Base-by-base conservation (phyloP, 2,888 invertebrate genomes). In the Harpalus rubripes region DNA sequence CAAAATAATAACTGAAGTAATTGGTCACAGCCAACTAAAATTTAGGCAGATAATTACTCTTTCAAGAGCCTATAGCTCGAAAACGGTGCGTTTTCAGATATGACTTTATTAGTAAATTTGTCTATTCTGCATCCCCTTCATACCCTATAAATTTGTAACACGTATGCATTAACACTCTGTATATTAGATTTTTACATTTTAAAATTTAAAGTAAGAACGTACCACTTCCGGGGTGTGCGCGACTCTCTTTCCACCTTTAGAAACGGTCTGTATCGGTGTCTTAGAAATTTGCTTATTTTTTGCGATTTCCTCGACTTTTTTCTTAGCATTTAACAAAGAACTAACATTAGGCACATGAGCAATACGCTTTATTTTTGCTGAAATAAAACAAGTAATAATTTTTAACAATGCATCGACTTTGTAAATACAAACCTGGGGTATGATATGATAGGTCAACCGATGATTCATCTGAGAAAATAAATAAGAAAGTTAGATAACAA, bases 271-370 rank as follows among this genome's bases (percentile, higher is more conserved):
- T 39, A 95, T 93, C 22, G 94, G 92, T 0, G 95, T 95, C 89
- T 93, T 94, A 68, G 26, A 80, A 92, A 91, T 7, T 91, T 90
- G 78, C 86, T 91, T 87, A 89, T 91, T 86, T 89, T 91, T 88
- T 90, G 91, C 91, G 85, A 92, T 90, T 86, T 94, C 93, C 86
- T 93, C 90, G 32, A 95, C 93, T 86, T 93, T 93, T 88, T 94
- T 95, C 89, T 96, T 96, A 8, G 95, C 95, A 88, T 93, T 92
- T 87, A 96, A 92, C 85, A 96, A 92, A 26, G 95, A 94, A 87
- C 94, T 92, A 39, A 95, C 95, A 91, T 96, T 96, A 83, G 95
- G 94, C 74, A 96, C 96, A 88, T 96, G 96, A 26, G 96, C 95
- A 87, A 97, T 96, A 84, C 95, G 93, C 85, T 94, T 92, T 91